phyloP scores from a whole-genome alignment of 2,113 vertebrate species.

The Ia io region DNA sequence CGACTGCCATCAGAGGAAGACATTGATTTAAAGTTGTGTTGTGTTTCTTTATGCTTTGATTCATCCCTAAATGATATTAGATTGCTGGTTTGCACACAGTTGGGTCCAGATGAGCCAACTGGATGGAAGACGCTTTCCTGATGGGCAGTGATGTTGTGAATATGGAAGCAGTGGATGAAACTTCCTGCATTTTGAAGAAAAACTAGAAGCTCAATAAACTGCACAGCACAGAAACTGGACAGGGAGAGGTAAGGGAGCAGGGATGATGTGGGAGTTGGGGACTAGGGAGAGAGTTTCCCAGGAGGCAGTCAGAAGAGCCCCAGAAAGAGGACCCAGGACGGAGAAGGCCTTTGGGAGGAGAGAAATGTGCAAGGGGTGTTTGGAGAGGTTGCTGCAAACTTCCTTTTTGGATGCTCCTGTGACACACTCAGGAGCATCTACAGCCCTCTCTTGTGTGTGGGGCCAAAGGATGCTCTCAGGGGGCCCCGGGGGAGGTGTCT shows the following conservation, averaged over 20 bases:
- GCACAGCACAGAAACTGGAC: not conserved
- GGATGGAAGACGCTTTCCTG: not conserved
- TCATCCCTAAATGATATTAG: not conserved
- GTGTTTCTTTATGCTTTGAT: not conserved
- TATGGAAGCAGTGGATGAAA: not conserved
- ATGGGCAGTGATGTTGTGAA: not conserved
- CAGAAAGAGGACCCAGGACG: not conserved
- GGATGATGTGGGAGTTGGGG: not conserved
- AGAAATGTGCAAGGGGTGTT: not conserved
- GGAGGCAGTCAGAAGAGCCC: not conserved
- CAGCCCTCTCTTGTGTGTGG: not conserved
- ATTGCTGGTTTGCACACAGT: not conserved
- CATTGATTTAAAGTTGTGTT: not conserved
- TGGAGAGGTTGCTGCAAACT: not conserved
- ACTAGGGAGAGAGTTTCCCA: not conserved
- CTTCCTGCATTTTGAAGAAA: not conserved
- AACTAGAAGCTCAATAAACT: not conserved
- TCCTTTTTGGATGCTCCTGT: not conserved
- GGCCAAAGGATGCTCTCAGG: not conserved
- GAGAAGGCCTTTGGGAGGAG: not conserved
- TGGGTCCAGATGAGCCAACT: not conserved
- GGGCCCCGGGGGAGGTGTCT: not conserved
- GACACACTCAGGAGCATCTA: not conserved
- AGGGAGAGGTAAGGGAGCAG: not conserved
- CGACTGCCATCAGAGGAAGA: not conserved